A percentile compares a stretch with the other conserved stretches of the same genome.
phyloP scores from a whole-genome alignment of 2,888 invertebrate species.

The Nebria salina region DNA sequence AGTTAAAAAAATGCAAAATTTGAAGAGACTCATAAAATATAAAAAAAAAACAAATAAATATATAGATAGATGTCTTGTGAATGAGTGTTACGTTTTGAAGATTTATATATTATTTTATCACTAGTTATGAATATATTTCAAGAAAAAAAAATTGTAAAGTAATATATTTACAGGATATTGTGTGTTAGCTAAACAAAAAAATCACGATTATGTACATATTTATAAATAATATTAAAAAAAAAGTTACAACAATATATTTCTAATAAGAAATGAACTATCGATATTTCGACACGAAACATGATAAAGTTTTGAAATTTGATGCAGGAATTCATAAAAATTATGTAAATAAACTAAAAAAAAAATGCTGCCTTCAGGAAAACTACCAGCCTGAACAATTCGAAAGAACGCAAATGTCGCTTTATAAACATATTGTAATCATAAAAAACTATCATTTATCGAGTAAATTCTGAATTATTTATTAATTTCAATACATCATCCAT shows the following conservation, averaged over 20 bases:
- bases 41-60: constrained; percentile 20
- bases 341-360: constrained; percentile 9
- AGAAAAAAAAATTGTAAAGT: constrained; percentile 12
- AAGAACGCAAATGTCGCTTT: constrained; percentile 36
- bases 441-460: constrained; percentile 30
- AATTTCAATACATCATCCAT: not conserved
- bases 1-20: not conserved
- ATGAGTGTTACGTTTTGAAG: constrained; percentile 28
- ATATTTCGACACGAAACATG: constrained; percentile 27
- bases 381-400: constrained; percentile 19
- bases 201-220: constrained; percentile 39
- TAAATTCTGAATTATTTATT: not conserved
- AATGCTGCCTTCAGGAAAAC: constrained; percentile 36
- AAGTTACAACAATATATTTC: constrained; percentile 6
- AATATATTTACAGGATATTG: constrained; percentile 12
- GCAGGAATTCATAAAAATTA: constrained; percentile 31
- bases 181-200: constrained; percentile 31
- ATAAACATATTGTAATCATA: constrained; percentile 27
- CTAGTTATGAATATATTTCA: constrained; percentile 9
- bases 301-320: constrained; percentile 32
- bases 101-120: not conserved
- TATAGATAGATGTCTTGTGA: constrained; percentile 36
- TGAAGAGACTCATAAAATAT: constrained; percentile 22
- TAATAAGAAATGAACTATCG: not conserved
- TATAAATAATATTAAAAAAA: constrained; percentile 26